Evolutionary conservation across 2,888 invertebrate genomes (phyloP).

Genomic region (Caenorhabditis virilis): DNA sequence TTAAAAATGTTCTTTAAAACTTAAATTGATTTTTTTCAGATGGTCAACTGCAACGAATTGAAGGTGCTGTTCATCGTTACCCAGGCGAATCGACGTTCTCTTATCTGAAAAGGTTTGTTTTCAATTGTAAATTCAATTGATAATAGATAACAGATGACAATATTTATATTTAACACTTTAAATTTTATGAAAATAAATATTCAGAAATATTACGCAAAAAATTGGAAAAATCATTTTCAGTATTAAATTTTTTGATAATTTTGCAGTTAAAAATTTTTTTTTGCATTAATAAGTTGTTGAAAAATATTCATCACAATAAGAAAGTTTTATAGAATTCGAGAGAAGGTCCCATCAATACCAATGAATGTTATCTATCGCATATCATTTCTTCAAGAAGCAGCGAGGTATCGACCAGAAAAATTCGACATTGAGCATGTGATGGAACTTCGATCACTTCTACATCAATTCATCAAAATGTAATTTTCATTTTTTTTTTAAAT

Average conservation of each 20-base stretch:
- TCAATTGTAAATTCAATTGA: no score
- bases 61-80: slow-evolving; percentile 46
- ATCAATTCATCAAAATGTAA: slow-evolving; percentile 49
- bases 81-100: slow-evolving; percentile 59
- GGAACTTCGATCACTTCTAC: slow-evolving; percentile 43
- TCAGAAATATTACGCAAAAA: no score
- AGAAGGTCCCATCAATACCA: slow-evolving; percentile 40
- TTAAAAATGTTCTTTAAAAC: neutral
- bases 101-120: slow-evolving; percentile 51
- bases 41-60: slow-evolving; percentile 52
- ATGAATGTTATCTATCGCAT: slow-evolving; percentile 42
- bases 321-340: slow-evolving; percentile 42
- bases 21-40: slow-evolving; percentile 20
- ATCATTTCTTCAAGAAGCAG: slow-evolving; percentile 51
- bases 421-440: slow-evolving; percentile 48
- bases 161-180: no score
- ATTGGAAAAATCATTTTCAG: no score
- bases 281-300: no score
- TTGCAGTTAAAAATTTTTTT: neutral
- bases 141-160: no score
- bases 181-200: no score
- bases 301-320: no score
- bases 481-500: slow-evolving; percentile 1
- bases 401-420: slow-evolving; percentile 43
- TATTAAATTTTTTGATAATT: neutral